phyloP scores from a whole-genome alignment of 2,888 invertebrate species.

The Biston betularia region DNA sequence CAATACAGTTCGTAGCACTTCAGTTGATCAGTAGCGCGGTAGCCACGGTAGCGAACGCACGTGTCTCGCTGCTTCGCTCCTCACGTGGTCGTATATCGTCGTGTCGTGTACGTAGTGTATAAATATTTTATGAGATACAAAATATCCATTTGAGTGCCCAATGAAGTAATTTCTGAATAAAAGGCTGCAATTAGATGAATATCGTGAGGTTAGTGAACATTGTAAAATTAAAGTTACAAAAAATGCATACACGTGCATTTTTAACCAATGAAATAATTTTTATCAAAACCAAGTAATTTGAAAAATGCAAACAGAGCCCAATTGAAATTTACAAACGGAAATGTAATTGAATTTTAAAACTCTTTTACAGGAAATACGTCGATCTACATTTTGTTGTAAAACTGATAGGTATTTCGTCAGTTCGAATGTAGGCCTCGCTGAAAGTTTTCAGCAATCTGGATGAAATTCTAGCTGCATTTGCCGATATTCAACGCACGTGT shows the following conservation, averaged over 20 bases:
- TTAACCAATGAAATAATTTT: too few relatives aligned
- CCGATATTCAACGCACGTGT: slow-evolving; percentile 25
- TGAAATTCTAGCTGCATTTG: slow-evolving; percentile 35
- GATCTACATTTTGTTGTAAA: neutral
- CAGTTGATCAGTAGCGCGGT: slow-evolving; percentile 73
- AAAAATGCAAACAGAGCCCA: neutral
- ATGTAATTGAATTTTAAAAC: neutral
- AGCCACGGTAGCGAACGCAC: slow-evolving; percentile 65
- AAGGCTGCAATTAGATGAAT: slow-evolving; percentile 31
- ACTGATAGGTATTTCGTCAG: slow-evolving; percentile 20
- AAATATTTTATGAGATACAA: slow-evolving; percentile 38
- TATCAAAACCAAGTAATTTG: too few relatives aligned
- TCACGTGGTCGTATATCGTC: slow-evolving; percentile 41
- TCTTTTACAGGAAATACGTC: neutral
- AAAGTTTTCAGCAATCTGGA: slow-evolving; percentile 37
- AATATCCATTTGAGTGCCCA: slow-evolving; percentile 32
- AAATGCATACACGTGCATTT: neutral
- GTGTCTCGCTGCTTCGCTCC: slow-evolving; percentile 47
- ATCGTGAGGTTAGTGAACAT: slow-evolving; percentile 40
- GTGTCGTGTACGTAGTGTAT: slow-evolving; percentile 47
- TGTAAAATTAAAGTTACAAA: neutral
- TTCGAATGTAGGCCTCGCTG: slow-evolving; percentile 22
- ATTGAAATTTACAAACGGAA: neutral
- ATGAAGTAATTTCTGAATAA: slow-evolving; percentile 37
- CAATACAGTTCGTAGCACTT: slow-evolving; percentile 54